Percentiles rank a stretch among this genome's conserved stretches.
phyloP scores from a whole-genome alignment of 23 tunicate genomes.

The Halocynthia roretzi region DNA sequence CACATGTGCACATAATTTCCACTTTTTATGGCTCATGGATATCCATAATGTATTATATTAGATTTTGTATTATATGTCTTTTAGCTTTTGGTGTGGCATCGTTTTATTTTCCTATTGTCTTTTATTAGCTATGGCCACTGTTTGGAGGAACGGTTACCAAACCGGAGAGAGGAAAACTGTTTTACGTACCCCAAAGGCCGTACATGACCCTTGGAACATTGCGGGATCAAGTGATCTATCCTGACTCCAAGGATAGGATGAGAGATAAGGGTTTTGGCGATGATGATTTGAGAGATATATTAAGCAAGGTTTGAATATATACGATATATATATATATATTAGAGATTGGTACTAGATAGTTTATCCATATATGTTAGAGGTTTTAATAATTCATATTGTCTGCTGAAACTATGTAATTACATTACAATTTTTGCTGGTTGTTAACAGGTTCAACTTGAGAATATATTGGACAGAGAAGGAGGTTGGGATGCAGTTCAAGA shows the following conservation, averaged over 20 bases:
- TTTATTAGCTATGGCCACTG: conserved; percentile 65
- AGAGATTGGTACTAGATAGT: no score
- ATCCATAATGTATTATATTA: no score
- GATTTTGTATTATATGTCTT: no score
- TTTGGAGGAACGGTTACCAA: conserved; percentile 85
- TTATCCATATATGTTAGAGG: no score
- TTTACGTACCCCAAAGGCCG: conserved; percentile 91
- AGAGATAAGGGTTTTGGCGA: conserved; percentile 54
- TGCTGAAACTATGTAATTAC: no score
- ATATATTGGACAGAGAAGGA: conserved; percentile 68
- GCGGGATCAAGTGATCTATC: conserved; percentile 87
- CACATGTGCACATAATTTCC: no score
- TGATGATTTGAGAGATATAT: conserved; percentile 44
- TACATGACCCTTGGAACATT: conserved; percentile 87
- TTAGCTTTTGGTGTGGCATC: no score
- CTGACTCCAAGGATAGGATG: conserved; percentile 64
- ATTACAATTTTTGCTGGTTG: no score
- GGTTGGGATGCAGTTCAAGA: conserved; percentile 91
- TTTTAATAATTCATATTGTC: no score
- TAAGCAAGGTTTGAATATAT: conserved; percentile 26
- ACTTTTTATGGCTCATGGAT: no score
- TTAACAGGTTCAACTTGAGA: conserved; percentile 58
- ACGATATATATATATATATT: no score
- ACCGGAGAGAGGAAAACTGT: conserved; percentile 73
- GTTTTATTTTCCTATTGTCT: background rate